Conservation (phyloP, 2,113 vertebrate genomes). For the Cathartes aura region DNA sequence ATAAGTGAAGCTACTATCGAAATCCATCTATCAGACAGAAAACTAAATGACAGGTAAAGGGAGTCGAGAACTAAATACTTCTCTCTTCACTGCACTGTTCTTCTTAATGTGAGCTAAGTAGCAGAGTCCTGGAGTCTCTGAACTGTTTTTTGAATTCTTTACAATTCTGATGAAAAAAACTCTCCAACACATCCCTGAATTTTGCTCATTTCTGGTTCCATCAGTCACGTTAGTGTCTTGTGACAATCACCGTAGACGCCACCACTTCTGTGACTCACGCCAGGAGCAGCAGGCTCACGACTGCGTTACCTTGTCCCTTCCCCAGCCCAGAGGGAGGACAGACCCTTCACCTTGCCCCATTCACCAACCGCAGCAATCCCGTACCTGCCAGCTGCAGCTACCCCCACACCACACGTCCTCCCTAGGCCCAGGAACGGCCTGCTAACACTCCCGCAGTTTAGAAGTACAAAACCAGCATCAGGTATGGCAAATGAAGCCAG, state of each 20-base stretch:
- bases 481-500: background rate
- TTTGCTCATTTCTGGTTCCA: background rate
- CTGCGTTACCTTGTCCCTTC: background rate
- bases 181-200: background rate
- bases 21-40: background rate
- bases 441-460: background rate
- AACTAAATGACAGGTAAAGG: background rate
- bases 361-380: background rate
- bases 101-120: background rate
- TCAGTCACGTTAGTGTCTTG: background rate
- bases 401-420: rapidly evolving
- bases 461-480: background rate
- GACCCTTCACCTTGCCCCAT: background rate
- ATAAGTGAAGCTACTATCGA: background rate
- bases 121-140: background rate
- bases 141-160: background rate
- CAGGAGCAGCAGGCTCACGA: background rate
- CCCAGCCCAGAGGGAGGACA: background rate
- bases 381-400: background rate
- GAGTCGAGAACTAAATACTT: background rate
- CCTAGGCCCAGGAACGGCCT: background rate
- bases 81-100: background rate
- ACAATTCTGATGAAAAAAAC: background rate
- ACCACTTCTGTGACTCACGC: background rate
- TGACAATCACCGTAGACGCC: background rate